phyloP scores from a whole-genome alignment of 1,140 invertebrate species.

The Teleogryllus occipitalis region DNA sequence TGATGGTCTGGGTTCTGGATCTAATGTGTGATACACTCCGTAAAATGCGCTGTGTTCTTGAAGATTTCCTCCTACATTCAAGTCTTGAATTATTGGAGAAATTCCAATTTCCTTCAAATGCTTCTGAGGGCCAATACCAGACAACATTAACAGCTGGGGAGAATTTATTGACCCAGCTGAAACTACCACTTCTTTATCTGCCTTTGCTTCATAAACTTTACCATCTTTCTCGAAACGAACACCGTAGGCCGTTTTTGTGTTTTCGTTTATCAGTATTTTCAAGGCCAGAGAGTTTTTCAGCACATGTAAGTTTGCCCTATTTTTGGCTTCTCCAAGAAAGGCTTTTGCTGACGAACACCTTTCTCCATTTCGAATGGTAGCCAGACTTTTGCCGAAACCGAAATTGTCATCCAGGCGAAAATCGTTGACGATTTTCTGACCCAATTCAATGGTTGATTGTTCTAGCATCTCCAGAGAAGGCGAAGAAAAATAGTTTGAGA shows the following conservation, averaged over 20 bases:
- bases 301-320: constrained; percentile 76
- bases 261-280: constrained; percentile 41
- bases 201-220: constrained; percentile 47
- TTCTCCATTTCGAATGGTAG: constrained; percentile 36
- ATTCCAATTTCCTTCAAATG: constrained; percentile 69
- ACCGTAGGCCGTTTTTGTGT: constrained; percentile 40
- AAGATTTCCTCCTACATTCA: constrained; percentile 57
- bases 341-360: constrained; percentile 47
- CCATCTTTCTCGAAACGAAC: constrained; percentile 38
- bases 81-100: constrained; percentile 55
- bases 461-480: background rate
- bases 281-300: constrained; percentile 77
- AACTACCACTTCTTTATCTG: constrained; percentile 66
- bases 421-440: background rate
- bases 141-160: constrained; percentile 80
- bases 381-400: background rate
- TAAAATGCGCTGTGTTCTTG: constrained; percentile 33
- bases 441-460: background rate
- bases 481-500: background rate
- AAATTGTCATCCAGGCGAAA: background rate
- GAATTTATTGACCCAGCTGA: constrained; percentile 73
- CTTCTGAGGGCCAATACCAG: constrained; percentile 73
- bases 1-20: background rate
- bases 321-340: constrained; percentile 62
- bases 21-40: background rate